phyloP scores from a whole-genome alignment of 2,113 vertebrate genomes.

The Setophaga kirtlandii region DNA sequence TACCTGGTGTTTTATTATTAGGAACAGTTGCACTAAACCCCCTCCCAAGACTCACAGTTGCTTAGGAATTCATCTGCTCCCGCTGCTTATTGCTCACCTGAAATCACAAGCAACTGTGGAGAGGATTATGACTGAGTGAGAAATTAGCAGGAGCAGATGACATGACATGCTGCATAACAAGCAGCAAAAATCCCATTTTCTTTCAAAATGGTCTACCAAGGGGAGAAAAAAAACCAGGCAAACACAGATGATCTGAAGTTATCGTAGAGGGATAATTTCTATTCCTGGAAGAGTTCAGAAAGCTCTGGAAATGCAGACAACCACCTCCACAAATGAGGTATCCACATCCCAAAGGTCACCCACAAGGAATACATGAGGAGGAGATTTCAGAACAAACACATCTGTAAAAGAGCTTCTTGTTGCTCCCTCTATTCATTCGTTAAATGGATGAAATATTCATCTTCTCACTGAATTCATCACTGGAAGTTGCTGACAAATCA shows the following conservation, averaged over 20 bases:
- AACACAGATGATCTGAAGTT: slow-evolving; percentile 9
- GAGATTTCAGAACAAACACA: slow-evolving; percentile 18
- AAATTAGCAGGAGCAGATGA: slow-evolving; percentile 62
- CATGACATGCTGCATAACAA: slow-evolving; percentile 29
- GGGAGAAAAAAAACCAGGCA: background rate
- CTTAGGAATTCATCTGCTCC: slow-evolving; percentile 64
- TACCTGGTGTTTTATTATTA: slow-evolving; percentile 45
- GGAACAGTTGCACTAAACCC: background rate
- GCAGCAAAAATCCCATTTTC: background rate
- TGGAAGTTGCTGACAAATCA: slow-evolving; percentile 46
- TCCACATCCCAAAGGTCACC: background rate
- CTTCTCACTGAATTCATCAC: background rate
- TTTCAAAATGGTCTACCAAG: slow-evolving; percentile 40
- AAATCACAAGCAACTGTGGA: slow-evolving; percentile 59
- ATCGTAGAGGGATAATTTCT: background rate
- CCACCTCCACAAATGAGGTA: background rate
- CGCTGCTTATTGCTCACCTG: slow-evolving; percentile 60
- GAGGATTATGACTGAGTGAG: slow-evolving; percentile 64
- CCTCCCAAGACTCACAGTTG: slow-evolving; percentile 22
- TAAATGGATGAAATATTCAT: slow-evolving; percentile 25
- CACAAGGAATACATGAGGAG: background rate
- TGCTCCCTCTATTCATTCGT: slow-evolving; percentile 9
- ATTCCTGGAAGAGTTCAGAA: slow-evolving; percentile 9
- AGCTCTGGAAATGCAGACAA: slow-evolving; percentile 29
- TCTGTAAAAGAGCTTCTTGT: slow-evolving; percentile 7